Percentiles rank a stretch among this genome's conserved stretches.
Evolutionary conservation across 2,888 invertebrate genomes (phyloP).

Genomic region (Lithophane socia): DNA sequence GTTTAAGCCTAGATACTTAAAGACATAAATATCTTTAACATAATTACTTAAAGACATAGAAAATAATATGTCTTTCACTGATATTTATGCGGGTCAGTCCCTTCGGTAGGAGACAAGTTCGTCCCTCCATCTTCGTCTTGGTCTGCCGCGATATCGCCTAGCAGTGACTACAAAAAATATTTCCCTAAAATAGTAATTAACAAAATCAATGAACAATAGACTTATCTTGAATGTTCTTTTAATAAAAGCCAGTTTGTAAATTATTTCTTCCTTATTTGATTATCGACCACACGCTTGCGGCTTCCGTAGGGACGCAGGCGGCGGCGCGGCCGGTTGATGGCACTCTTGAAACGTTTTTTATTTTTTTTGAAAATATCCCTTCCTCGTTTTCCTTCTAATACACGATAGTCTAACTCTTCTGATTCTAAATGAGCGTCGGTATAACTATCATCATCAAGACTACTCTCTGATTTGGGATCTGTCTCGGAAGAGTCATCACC

Average conservation of each 20-base stretch:
- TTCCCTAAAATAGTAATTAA: not conserved
- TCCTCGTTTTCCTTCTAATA: not conserved
- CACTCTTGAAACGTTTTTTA: conserved; percentile 9
- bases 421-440: too few species aligned
- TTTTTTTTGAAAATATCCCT: not conserved
- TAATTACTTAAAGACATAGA: too few species aligned
- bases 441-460: not conserved
- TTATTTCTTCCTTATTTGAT: conserved; percentile 22
- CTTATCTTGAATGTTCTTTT: not conserved
- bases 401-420: not conserved
- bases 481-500: not conserved
- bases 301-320: too few species aligned
- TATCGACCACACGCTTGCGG: not conserved
- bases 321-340: not conserved
- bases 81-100: not conserved
- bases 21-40: not conserved
- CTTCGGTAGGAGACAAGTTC: not conserved
- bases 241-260: not conserved
- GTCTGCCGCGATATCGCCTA: not conserved
- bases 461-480: too few species aligned
- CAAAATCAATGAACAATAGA: not conserved
- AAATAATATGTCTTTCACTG: too few species aligned
- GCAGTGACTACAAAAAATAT: not conserved
- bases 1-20: too few species aligned
- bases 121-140: not conserved